Percentiles rank a stretch among this genome's conserved stretches.
Evolutionary conservation across 2,888 invertebrate species (phyloP).

Genomic region (Xestoiulus laeticollis): DNA sequence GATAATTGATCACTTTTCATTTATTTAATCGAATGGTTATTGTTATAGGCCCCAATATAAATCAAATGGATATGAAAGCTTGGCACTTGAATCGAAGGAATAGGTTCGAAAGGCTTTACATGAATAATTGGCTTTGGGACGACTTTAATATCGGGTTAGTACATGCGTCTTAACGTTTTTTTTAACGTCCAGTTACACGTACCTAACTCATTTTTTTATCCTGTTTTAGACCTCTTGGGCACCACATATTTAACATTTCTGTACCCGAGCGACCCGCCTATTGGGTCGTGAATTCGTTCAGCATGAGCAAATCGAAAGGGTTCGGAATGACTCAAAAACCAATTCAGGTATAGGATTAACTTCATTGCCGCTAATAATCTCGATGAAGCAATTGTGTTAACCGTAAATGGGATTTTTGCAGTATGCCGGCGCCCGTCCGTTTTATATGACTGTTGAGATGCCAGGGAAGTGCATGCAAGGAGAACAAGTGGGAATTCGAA

Average conservation of each 20-base stretch:
- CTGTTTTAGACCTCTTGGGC: slow-evolving; percentile 77
- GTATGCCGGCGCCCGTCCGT: slow-evolving; percentile 89
- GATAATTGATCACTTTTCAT: not conserved
- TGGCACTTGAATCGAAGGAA: slow-evolving; percentile 88
- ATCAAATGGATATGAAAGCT: slow-evolving; percentile 69
- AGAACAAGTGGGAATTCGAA: slow-evolving; percentile 91
- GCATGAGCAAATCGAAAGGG: slow-evolving; percentile 85
- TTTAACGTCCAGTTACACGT: not conserved
- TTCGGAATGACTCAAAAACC: slow-evolving; percentile 67
- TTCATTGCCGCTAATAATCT: not conserved
- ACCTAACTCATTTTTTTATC: not conserved
- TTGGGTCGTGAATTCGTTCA: slow-evolving; percentile 94
- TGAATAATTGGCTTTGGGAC: slow-evolving; percentile 95
- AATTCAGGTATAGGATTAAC: not conserved
- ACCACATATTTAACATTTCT: slow-evolving; percentile 84
- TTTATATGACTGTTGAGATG: slow-evolving; percentile 95
- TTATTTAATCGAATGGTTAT: not conserved
- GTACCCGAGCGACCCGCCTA: slow-evolving; percentile 86
- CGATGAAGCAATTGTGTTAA: no score
- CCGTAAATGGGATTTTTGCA: slow-evolving; percentile 62
- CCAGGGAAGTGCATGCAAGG: slow-evolving; percentile 84
- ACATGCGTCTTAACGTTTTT: not conserved
- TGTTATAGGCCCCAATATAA: slow-evolving; percentile 46
- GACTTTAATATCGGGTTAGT: slow-evolving; percentile 81
- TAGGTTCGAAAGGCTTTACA: slow-evolving; percentile 87